A percentile compares a stretch with the other conserved stretches of the same genome.
phyloP scores from a whole-genome alignment of 2,888 invertebrate genomes.

The Cataglyphis cursor region DNA sequence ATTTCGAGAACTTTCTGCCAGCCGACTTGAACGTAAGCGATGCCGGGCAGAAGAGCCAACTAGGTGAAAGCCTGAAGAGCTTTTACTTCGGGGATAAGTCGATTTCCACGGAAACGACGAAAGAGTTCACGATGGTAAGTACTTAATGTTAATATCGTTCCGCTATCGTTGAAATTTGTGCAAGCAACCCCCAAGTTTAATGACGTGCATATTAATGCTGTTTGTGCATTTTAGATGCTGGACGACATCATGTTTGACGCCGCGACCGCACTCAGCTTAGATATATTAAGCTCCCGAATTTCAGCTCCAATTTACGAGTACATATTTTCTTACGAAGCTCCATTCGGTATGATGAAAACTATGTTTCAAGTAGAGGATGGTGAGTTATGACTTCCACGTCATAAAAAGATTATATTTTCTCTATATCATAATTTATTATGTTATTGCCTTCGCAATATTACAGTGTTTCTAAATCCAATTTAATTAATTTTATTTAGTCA shows the following conservation, averaged over 20 bases:
- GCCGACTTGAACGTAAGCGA: constrained; percentile 82
- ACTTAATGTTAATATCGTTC: constrained; percentile 33
- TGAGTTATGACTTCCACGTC: constrained; percentile 50
- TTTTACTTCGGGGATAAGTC: constrained; percentile 82
- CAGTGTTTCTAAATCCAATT: neutral
- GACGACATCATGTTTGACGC: constrained; percentile 76
- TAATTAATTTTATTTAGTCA: neutral
- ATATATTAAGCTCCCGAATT: constrained; percentile 77
- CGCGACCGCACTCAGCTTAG: constrained; percentile 74
- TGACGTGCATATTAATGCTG: constrained; percentile 37
- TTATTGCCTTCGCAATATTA: neutral
- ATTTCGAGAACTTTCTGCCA: constrained; percentile 82
- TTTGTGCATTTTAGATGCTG: constrained; percentile 75
- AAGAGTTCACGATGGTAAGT: constrained; percentile 65
- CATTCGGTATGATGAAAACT: constrained; percentile 80
- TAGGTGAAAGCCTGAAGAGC: constrained; percentile 76
- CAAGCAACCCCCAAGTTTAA: constrained; percentile 28
- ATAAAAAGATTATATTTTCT: neutral
- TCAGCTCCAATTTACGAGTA: constrained; percentile 81
- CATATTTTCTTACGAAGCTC: constrained; percentile 77
- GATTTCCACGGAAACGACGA: constrained; percentile 73
- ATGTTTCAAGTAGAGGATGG: constrained; percentile 75
- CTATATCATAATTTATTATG: neutral
- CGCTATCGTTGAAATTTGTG: constrained; percentile 21
- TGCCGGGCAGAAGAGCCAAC: constrained; percentile 64